Percentiles rank a stretch among this genome's conserved stretches.
These are phyloP conservation scores for Ciconia maguari DNA, from an alignment of 2,113 vertebrate species.

Conservation along the genomic window DNA sequence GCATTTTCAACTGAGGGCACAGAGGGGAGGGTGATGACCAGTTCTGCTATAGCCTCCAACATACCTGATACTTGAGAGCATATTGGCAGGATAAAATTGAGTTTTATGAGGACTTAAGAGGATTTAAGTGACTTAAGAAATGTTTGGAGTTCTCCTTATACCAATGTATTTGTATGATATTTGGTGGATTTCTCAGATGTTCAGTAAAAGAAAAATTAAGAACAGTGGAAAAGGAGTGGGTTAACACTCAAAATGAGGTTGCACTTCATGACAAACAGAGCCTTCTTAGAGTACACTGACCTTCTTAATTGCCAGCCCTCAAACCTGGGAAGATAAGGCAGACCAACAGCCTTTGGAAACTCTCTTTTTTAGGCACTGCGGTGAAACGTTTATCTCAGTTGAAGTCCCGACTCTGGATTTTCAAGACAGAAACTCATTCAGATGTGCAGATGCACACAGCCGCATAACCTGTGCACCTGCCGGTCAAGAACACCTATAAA, in stretches of 20 bases:
- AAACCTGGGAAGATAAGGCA: neutral
- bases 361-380: neutral
- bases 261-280: neutral
- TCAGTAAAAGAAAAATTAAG: neutral
- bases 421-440: neutral
- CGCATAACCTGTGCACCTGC: neutral
- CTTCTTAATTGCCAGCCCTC: neutral
- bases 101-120: neutral
- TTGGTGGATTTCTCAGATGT: neutral
- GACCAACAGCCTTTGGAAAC: neutral
- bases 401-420: neutral
- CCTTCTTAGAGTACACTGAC: neutral
- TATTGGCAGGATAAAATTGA: neutral
- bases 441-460: neutral
- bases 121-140: neutral
- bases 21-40: neutral
- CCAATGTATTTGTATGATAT: neutral
- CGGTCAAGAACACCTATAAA: neutral
- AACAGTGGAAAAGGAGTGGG: neutral
- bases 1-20: neutral
- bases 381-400: neutral
- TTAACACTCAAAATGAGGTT: neutral
- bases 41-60: neutral
- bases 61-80: neutral
- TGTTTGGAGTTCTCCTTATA: neutral